A percentile compares a stretch with the other conserved stretches of the same genome.
Conservation (phyloP, 2,888 invertebrate species). For the Unio pictorum region DNA sequence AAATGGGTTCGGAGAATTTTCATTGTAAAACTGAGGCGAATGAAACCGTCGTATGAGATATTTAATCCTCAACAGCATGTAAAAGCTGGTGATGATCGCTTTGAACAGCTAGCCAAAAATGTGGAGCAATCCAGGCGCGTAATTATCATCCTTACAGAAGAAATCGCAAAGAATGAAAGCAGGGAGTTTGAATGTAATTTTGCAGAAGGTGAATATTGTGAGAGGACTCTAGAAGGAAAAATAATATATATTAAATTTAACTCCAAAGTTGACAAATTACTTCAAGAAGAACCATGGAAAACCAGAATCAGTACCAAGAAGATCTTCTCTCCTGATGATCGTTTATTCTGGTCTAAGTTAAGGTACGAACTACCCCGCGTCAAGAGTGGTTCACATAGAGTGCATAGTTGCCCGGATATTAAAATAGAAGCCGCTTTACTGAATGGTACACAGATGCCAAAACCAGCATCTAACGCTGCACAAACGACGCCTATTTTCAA, state of each 20-base stretch:
- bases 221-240: constrained; percentile 11
- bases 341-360: constrained; percentile 40
- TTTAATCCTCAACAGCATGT: constrained; percentile 26
- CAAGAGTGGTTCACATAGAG: neutral
- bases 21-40: constrained; percentile 26
- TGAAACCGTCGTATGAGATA: constrained; percentile 27
- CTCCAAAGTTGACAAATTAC: constrained; percentile 5
- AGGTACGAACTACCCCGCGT: constrained; percentile 37
- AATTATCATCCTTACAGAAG: constrained; percentile 31
- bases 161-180: constrained; percentile 22
- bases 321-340: constrained; percentile 27
- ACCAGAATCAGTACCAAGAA: constrained; percentile 27
- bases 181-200: constrained; percentile 25
- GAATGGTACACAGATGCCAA: too few species aligned
- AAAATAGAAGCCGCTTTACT: neutral
- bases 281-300: constrained; percentile 38
- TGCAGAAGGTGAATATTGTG: constrained; percentile 24
- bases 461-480: too few species aligned
- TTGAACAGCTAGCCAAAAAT: constrained; percentile 16
- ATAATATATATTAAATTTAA: constrained; percentile 24
- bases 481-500: too few species aligned
- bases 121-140: constrained; percentile 29
- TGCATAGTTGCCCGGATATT: neutral
- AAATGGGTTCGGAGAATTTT: constrained; percentile 32
- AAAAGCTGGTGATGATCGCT: constrained; percentile 11